phyloP scores from a whole-genome alignment of 2,888 invertebrate species.

The Nycteola revayana region DNA sequence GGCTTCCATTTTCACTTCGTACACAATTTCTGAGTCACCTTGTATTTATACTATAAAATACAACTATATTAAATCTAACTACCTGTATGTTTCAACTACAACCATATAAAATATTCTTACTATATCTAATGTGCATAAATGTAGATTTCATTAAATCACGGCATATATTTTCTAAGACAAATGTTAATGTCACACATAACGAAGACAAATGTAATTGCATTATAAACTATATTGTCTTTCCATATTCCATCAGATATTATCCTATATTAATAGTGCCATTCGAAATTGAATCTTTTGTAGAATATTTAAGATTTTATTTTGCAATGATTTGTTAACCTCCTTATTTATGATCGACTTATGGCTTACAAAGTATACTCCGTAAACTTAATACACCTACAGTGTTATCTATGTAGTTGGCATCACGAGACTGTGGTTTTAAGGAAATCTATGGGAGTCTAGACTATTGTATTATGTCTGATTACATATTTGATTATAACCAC shows the following conservation, averaged over 20 bases:
- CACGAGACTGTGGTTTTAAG: conserved; percentile 35
- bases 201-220: too few relatives aligned
- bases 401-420: conserved; percentile 45
- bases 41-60: conserved; percentile 23
- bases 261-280: too few relatives aligned
- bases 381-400: conserved; percentile 11
- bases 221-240: too few relatives aligned
- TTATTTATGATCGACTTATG: too few relatives aligned
- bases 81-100: conserved; percentile 49
- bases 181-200: too few relatives aligned
- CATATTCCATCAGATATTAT: too few relatives aligned
- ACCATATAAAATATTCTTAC: conserved; percentile 47
- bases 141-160: conserved; percentile 17
- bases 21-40: too few relatives aligned
- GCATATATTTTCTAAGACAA: conserved; percentile 11
- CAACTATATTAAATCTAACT: conserved; percentile 41
- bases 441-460: conserved; percentile 19
- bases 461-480: conserved; percentile 5
- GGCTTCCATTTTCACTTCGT: too few relatives aligned
- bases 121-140: conserved; percentile 46
- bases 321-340: too few relatives aligned
- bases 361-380: conserved; percentile 9
- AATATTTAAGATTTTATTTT: too few relatives aligned
- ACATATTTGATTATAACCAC: too few relatives aligned
- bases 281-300: too few relatives aligned